Conservation (phyloP, 2,888 invertebrate species). For the Endotricha flammealis region DNA sequence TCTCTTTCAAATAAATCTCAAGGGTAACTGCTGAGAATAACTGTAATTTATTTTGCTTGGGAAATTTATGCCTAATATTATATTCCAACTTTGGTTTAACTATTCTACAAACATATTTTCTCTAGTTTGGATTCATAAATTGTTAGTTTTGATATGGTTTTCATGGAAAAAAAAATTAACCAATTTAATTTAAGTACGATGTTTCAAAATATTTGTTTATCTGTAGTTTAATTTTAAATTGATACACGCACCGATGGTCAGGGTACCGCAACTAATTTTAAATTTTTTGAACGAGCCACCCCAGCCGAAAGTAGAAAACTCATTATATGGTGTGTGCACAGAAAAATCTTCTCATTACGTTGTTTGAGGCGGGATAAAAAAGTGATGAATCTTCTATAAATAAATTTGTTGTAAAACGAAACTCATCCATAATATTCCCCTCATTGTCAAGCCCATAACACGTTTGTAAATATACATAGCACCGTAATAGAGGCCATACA, state of each 20-base stretch:
- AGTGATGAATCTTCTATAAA: neutral
- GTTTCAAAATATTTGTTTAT: neutral
- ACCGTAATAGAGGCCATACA: too few species aligned
- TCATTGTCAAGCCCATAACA: too few species aligned
- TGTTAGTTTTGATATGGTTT: too few species aligned
- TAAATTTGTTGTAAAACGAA: too few species aligned
- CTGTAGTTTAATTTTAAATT: slow-evolving; percentile 14
- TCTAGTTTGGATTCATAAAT: too few species aligned
- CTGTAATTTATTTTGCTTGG: neutral
- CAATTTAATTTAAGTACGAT: neutral
- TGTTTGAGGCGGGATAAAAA: slow-evolving; percentile 20
- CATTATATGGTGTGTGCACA: slow-evolving; percentile 53
- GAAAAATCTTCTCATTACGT: slow-evolving; percentile 42
- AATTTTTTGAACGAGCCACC: slow-evolving; percentile 31
- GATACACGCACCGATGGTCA: slow-evolving; percentile 33
- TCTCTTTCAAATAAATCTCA: neutral
- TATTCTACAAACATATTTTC: too few species aligned
- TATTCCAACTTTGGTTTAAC: too few species aligned
- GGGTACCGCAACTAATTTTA: slow-evolving; percentile 45
- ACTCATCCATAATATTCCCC: too few species aligned
- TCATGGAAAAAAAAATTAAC: too few species aligned
- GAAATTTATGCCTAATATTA: too few species aligned
- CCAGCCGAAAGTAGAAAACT: slow-evolving; percentile 35
- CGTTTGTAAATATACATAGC: too few species aligned
- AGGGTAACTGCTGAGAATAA: neutral